Conservation (phyloP, 2,888 invertebrate species). For the Idaea straminata region DNA sequence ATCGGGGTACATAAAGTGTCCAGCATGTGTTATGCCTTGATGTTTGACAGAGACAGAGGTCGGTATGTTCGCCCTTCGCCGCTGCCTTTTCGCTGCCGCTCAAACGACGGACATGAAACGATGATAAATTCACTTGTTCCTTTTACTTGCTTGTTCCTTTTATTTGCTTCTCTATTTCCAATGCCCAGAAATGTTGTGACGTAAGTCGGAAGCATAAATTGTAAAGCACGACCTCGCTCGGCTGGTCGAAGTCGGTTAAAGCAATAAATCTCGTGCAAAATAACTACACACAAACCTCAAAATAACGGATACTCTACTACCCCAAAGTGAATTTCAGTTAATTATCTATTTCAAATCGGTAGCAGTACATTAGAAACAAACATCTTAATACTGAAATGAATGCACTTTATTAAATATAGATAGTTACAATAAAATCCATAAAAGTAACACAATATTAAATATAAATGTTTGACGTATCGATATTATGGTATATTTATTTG, state of each 20-base stretch:
- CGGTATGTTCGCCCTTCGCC: neutral
- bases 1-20: neutral
- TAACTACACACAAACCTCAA: too few species aligned
- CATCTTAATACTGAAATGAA: too few species aligned
- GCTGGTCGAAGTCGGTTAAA: neutral
- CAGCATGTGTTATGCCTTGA: neutral
- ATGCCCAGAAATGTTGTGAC: neutral
- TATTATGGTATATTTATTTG: too few species aligned
- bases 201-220: neutral
- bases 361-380: too few species aligned
- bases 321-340: too few species aligned
- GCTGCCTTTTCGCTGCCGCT: neutral
- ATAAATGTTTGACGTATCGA: too few species aligned
- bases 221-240: neutral
- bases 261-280: too few species aligned
- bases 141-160: neutral
- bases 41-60: neutral
- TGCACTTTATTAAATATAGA: too few species aligned
- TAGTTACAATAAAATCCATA: too few species aligned
- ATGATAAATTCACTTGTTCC: neutral
- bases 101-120: neutral
- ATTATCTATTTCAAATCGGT: too few species aligned
- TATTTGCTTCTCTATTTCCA: neutral
- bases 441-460: too few species aligned
- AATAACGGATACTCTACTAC: too few species aligned